Evolutionary conservation across 2,888 invertebrate genomes (phyloP), one percentile per base, ranked within the genome.

Genomic region (Spodoptera exigua): DNA sequence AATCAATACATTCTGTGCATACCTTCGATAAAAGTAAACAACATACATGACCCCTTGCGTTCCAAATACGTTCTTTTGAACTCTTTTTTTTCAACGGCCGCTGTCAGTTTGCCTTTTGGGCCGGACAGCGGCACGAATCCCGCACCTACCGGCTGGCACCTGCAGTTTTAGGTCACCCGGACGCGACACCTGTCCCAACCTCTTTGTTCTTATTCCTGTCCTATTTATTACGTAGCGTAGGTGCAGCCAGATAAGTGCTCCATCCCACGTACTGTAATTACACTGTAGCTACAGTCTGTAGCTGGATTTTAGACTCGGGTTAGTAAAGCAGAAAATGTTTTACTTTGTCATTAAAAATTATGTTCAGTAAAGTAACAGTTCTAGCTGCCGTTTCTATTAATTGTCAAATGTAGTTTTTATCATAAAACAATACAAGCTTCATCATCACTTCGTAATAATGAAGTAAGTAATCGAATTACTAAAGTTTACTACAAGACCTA

Each of bases 141-240:
- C 86, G 86, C 90, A 89, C 87, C 87, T 88, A 75, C 77, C 80
- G 78, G 78, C 82, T 80, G 83, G 63, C 70, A 90, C 88, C 88
- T 89, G 86, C 87, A 88, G 80, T 92, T 90, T 87, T 89, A 92
- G 93, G 92, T 93, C 92, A 93, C 86, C 78, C 85, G 87, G 84
- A 82, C 85, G 81, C 82, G 79, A 77, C 81, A 79, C 81, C 82
- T 80, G 82, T 79, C 74, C 62, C 73, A 64, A 76, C 69, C 72
- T 80, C 83, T 82, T 83, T 84, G 84, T 84, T 85, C 84, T 82
- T 81, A 75, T 80, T 83, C 83, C 78, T 73, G 63, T 66, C 54
- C 74, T 56, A 65, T 77, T 75, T 77, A 57, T 66, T 61, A 65
- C 74, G 70, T 79, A 70, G 70, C 74, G 70, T 79, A 70, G 70